phyloP scores from a whole-genome alignment of 2,113 vertebrate genomes.

The Crotalus viridis region DNA sequence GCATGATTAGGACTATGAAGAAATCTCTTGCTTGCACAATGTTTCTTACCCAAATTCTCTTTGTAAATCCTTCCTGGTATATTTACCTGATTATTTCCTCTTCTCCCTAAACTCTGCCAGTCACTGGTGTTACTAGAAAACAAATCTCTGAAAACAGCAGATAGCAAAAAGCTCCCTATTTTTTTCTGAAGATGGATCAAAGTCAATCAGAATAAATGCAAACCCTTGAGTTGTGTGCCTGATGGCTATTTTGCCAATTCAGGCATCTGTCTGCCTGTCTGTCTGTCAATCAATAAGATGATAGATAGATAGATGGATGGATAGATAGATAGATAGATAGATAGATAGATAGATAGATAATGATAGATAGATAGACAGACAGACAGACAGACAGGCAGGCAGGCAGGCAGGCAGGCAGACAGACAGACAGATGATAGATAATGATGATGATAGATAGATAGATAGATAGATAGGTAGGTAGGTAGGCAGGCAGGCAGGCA shows the following conservation, averaged over 20 bases:
- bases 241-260: not conserved
- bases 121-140: constrained; percentile 13
- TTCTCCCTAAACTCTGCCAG: not conserved
- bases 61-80: not conserved
- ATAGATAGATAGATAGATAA: too few species aligned
- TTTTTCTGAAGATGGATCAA: constrained; percentile 9
- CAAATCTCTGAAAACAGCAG: constrained; percentile 16
- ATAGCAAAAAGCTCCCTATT: constrained; percentile 4
- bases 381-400: too few species aligned
- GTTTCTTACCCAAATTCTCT: not conserved
- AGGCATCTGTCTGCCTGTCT: not conserved
- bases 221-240: not conserved
- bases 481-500: too few species aligned
- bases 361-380: too few species aligned
- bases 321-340: too few species aligned
- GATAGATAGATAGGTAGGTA: too few species aligned
- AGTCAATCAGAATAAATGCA: not conserved
- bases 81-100: not conserved
- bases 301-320: too few species aligned
- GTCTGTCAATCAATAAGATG: too few species aligned
- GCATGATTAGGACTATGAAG: not conserved
- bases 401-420: too few species aligned
- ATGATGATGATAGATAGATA: too few species aligned
- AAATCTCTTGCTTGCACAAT: not conserved
- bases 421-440: too few species aligned